These are phyloP conservation scores for Alcis repandata DNA, from an alignment of 2,888 invertebrate genomes.

Conservation along the genomic window DNA sequence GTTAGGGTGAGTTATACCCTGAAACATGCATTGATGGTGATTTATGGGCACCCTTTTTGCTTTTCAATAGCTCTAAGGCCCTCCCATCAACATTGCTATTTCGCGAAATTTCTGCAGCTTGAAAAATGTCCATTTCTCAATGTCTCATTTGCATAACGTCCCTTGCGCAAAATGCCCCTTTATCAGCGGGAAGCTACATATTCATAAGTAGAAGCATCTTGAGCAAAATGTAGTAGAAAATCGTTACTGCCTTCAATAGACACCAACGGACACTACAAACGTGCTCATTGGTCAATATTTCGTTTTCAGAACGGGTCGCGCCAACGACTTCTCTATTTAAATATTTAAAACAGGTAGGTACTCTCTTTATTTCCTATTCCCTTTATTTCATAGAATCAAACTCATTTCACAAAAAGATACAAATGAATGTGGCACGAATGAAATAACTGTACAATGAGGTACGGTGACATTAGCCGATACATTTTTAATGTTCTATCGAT, in stretches of 20 bases:
- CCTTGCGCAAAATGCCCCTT: neutral
- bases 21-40: too few species aligned
- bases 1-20: neutral
- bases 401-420: neutral
- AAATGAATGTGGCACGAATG: neutral
- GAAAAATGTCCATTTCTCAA: neutral
- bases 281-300: too few species aligned
- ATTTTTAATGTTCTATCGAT: constrained; percentile 74
- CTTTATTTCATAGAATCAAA: neutral
- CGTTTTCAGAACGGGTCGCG: too few species aligned
- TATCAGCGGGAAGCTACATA: too few species aligned
- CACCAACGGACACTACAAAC: neutral
- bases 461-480: constrained; percentile 42
- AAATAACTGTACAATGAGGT: neutral
- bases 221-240: too few species aligned
- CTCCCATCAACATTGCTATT: neutral
- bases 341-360: too few species aligned
- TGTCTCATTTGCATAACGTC: neutral
- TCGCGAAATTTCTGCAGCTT: neutral
- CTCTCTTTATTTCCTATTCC: neutral
- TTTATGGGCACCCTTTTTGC: neutral
- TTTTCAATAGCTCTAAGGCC: neutral
- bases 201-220: too few species aligned
- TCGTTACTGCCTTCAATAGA: neutral
- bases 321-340: too few species aligned